Percentiles rank a stretch among this genome's conserved stretches.
These are phyloP conservation scores for Formica selysi DNA, from an alignment of 1,140 invertebrate genomes.

Conservation along the genomic window DNA sequence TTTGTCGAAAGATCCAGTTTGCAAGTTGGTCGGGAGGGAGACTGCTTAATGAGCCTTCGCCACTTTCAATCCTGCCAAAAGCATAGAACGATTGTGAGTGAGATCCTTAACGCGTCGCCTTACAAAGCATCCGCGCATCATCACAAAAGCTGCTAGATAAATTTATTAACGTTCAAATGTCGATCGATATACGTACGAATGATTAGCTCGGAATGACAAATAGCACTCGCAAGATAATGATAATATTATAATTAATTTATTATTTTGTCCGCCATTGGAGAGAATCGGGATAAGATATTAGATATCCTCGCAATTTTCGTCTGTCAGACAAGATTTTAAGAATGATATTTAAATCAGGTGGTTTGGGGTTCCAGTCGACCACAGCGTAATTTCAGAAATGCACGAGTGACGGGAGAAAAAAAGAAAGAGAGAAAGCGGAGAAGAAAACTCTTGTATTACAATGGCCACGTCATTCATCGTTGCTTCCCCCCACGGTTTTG, in stretches of 20 bases:
- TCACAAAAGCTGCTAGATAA: slow-evolving; percentile 29
- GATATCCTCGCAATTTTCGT: neutral
- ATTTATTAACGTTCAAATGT: slow-evolving; percentile 26
- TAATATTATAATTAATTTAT: no score
- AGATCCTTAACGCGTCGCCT: slow-evolving; percentile 17
- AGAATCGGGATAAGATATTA: neutral
- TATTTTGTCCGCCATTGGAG: neutral
- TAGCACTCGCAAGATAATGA: slow-evolving; percentile 1
- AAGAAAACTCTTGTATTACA: slow-evolving; percentile 76
- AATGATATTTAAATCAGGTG: slow-evolving; percentile 58
- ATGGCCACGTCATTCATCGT: slow-evolving; percentile 69
- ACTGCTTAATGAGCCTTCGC: slow-evolving; percentile 57
- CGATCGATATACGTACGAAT: neutral
- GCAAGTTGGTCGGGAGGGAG: slow-evolving; percentile 51
- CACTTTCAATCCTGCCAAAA: slow-evolving; percentile 42
- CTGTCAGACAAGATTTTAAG: neutral
- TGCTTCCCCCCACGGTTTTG: slow-evolving; percentile 64
- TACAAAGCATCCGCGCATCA: slow-evolving; percentile 12
- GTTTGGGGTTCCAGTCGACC: neutral
- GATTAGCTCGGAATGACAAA: neutral
- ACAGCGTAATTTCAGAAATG: slow-evolving; percentile 48
- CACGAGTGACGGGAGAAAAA: slow-evolving; percentile 66
- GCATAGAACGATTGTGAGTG: slow-evolving; percentile 46
- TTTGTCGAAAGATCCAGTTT: slow-evolving; percentile 64
- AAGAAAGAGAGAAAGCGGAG: slow-evolving; percentile 39